These are phyloP conservation scores for Drosophila pandora DNA, from an alignment of 1,140 invertebrate species.

Conservation along the genomic window DNA sequence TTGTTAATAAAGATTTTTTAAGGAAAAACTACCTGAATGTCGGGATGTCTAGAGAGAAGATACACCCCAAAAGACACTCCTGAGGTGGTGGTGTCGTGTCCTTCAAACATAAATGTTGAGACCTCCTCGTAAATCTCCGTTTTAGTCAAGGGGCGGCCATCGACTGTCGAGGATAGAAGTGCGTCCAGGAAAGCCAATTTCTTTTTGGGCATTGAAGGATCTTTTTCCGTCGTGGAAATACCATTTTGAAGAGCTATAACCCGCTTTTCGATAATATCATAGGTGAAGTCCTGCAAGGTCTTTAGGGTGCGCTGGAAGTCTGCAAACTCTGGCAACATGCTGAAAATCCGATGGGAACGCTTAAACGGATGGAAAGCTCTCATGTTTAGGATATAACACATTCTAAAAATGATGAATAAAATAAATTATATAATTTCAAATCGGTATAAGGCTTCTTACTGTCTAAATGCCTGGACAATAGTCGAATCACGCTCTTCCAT, in stretches of 20 bases:
- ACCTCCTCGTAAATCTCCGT: slow-evolving; percentile 89
- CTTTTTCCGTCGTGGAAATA: slow-evolving; percentile 4
- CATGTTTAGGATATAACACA: slow-evolving; percentile 74
- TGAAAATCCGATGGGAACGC: slow-evolving; percentile 36
- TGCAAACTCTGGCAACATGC: slow-evolving; percentile 42
- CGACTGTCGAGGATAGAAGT: slow-evolving; percentile 81
- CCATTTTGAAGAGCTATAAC: slow-evolving; percentile 38
- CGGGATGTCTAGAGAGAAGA: slow-evolving; percentile 71
- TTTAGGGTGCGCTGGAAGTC: slow-evolving; percentile 48
- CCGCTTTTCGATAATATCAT: slow-evolving; percentile 72
- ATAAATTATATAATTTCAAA: neutral
- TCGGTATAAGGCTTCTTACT: slow-evolving; percentile 30
- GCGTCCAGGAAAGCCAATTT: slow-evolving; percentile 77
- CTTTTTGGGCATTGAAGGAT: slow-evolving; percentile 39
- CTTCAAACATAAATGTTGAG: slow-evolving; percentile 90
- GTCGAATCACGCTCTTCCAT: slow-evolving; percentile 62
- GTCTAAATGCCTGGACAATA: slow-evolving; percentile 68
- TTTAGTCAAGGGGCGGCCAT: slow-evolving; percentile 86
- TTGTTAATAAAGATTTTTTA: neutral
- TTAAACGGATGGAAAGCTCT: slow-evolving; percentile 64
- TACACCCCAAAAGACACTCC: slow-evolving; percentile 79
- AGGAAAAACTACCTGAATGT: slow-evolving; percentile 67
- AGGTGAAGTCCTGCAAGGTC: slow-evolving; percentile 68
- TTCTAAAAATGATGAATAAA: slow-evolving; percentile 28
- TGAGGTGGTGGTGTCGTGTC: slow-evolving; percentile 84